phyloP scores from a whole-genome alignment of 2,888 invertebrate genomes.

The Parapristionchus giblindavisi region DNA sequence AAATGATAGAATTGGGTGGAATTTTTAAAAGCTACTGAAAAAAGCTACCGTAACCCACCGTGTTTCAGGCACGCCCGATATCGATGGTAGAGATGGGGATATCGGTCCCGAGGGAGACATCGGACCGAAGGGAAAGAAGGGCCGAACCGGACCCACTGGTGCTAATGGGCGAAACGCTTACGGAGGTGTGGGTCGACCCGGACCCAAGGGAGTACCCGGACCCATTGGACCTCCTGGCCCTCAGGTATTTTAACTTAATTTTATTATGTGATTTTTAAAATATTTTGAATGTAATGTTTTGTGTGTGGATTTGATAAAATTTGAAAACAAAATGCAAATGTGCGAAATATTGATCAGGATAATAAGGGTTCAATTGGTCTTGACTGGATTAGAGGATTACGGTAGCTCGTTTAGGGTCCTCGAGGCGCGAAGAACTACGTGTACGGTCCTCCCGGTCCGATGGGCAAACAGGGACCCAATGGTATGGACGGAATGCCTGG shows the following conservation, averaged over 20 bases:
- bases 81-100: constrained; percentile 36
- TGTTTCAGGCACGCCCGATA: constrained; percentile 36
- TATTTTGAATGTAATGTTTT: neutral
- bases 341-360: neutral
- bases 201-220: constrained; percentile 53
- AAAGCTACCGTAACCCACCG: too few species aligned
- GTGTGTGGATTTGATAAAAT: neutral
- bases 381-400: too few species aligned
- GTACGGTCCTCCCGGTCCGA: constrained; percentile 64
- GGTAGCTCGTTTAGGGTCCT: constrained; percentile 46
- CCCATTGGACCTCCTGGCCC: constrained; percentile 44
- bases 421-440: constrained; percentile 63
- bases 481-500: constrained; percentile 67
- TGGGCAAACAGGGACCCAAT: constrained; percentile 63
- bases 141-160: constrained; percentile 32
- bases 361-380: too few species aligned
- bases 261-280: neutral
- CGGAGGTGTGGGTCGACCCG: constrained; percentile 41
- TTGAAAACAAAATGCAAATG: neutral
- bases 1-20: too few species aligned
- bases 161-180: constrained; percentile 35
- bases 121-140: constrained; percentile 29
- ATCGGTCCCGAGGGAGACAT: constrained; percentile 36
- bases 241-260: neutral
- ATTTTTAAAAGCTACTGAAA: too few species aligned